These are phyloP conservation scores for Potorous gilbertii DNA, from an alignment of 2,797 vertebrate genomes.

Conservation along the genomic window DNA sequence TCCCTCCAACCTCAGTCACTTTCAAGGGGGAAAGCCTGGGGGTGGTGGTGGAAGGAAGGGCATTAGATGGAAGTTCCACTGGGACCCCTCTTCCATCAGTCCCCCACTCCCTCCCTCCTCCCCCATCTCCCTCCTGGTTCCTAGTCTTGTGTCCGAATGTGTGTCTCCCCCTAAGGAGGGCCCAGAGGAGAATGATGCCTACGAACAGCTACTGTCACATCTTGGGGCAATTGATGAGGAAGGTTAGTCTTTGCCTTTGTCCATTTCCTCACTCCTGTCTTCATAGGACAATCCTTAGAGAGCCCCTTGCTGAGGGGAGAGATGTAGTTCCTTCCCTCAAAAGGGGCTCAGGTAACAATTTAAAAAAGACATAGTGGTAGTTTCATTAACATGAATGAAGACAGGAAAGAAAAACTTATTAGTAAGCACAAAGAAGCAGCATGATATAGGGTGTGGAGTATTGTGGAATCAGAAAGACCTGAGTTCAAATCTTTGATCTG, in stretches of 20 bases:
- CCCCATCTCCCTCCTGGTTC: neutral
- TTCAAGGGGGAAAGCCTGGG: neutral
- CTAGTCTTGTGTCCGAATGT: neutral
- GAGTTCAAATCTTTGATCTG: neutral
- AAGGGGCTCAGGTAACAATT: neutral
- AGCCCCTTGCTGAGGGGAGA: neutral
- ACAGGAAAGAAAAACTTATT: neutral
- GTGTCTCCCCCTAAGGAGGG: conserved; percentile 84
- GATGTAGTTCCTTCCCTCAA: neutral
- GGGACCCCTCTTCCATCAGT: neutral
- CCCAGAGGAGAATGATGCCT: conserved; percentile 86
- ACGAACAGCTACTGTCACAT: conserved; percentile 85
- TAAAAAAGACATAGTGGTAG: neutral
- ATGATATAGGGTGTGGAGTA: neutral
- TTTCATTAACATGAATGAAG: neutral
- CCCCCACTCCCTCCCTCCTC: neutral
- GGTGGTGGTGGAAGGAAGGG: neutral
- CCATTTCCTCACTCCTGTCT: neutral
- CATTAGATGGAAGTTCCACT: neutral
- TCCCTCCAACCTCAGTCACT: neutral
- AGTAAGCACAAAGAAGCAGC: neutral
- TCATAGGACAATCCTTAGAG: neutral
- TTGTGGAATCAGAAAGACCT: neutral
- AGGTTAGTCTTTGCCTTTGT: conserved; percentile 81
- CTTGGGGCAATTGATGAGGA: conserved; percentile 82